Base-by-base conservation (phyloP, 1,140 invertebrate genomes). In the Solenopsis invicta region DNA sequence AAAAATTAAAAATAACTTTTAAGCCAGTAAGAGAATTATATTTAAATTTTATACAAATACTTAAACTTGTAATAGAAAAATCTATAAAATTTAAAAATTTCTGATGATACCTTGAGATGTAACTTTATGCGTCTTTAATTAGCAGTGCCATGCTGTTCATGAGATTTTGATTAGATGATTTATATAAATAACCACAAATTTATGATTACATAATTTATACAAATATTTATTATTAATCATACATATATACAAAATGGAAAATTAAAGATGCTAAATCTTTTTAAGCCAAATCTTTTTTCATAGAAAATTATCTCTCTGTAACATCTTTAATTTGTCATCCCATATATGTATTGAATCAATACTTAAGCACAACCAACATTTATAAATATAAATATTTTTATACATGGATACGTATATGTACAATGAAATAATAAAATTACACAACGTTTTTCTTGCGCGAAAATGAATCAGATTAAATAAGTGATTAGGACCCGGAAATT, bases 361-460 rank as follows among this genome's bases (percentile, higher is more conserved):
- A 29, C 64, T 64, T 21, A 66, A 78, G 45, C 76, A 78, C 76
- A 78, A 78, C 76, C 76, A 50, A 21, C 41, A 45, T 50, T 78
- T 78, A 78, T 66, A 64, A 64, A 77, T 61, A 76, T 18, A 61
- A 77, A 54, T 66, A 50, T 24, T 78, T 78, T 78, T 0, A 41
- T 41, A 64, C 24, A 77, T 48, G 29, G 9, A 8, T 45, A 24
- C 18, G 18, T 45, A 16, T 45, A 76, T 24, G 4, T n/a, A 77
- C 59, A 45, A 48, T 59, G 37, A 10, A 34, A 0, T 37, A 50
- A 37, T 48, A 9, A 72, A 72, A 34, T 77, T 18, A 50, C 29
- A 78, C 13, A 37, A 61, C 1, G 4, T 50, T 48, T 13, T 50
- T 48, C 4, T 1, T 13, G 13, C 9, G 12, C 18, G 4, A 64